Percentiles rank a stretch among this genome's conserved stretches.
These are phyloP conservation scores for Brachypterus glaber DNA, from an alignment of 2,888 invertebrate species.

Conservation along the genomic window DNA sequence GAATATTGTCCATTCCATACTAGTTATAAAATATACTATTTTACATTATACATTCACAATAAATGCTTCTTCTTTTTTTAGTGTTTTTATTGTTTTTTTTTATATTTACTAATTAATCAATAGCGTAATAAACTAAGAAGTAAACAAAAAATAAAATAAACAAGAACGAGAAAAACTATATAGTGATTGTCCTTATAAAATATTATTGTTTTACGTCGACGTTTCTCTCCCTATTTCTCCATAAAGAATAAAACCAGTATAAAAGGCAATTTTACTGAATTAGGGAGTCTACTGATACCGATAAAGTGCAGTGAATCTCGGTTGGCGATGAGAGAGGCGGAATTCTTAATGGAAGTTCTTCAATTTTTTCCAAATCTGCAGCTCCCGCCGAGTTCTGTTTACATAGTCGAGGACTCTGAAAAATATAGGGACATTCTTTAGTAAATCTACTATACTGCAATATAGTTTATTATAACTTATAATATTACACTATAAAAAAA, in stretches of 20 bases:
- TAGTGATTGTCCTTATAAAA: slow-evolving; percentile 27
- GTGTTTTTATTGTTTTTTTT: no score
- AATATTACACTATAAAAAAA: no score
- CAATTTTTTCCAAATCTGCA: slow-evolving; percentile 59
- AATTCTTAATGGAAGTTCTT: slow-evolving; percentile 49
- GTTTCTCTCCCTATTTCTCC: slow-evolving; percentile 4
- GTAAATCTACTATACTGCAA: no score
- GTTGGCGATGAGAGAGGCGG: slow-evolving; percentile 33
- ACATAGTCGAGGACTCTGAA: slow-evolving; percentile 43
- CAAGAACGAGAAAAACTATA: neutral
- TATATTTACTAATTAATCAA: no score
- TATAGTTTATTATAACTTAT: no score
- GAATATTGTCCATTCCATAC: no score
- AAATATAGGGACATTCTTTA: no score
- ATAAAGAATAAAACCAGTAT: slow-evolving; percentile 1
- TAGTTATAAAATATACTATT: no score
- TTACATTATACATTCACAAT: no score
- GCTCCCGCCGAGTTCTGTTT: slow-evolving; percentile 62
- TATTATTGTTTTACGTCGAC: slow-evolving; percentile 22
- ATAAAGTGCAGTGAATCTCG: slow-evolving; percentile 35
- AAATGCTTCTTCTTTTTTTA: no score
- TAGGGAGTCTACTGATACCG: slow-evolving; percentile 38
- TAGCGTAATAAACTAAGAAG: no score
- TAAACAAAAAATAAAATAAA: neutral
- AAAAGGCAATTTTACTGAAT: slow-evolving; percentile 26